Evolutionary conservation across 2,797 vertebrate species (phyloP).

Genomic region (Neosalanx taihuensis): DNA sequence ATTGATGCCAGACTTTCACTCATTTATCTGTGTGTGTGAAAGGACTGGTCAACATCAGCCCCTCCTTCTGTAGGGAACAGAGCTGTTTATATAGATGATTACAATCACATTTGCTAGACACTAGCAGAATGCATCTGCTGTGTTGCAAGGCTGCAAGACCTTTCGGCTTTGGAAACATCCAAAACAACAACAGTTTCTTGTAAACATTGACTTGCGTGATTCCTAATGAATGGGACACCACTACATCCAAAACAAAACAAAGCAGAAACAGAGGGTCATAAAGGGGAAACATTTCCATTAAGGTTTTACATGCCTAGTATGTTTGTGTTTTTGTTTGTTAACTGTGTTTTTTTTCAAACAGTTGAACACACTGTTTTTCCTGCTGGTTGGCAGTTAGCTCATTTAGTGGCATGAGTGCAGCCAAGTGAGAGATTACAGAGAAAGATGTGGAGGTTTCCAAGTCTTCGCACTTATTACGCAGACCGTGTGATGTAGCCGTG

Average conservation of each 20-base stretch:
- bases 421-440: slow-evolving; percentile 73
- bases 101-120: slow-evolving; percentile 60
- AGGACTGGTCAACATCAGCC: slow-evolving; percentile 26
- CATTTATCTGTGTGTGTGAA: slow-evolving; percentile 60
- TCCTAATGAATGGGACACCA: slow-evolving; percentile 59
- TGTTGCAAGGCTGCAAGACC: slow-evolving; percentile 25
- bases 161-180: slow-evolving; percentile 53
- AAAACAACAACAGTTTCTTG: slow-evolving; percentile 48
- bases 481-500: slow-evolving; percentile 66
- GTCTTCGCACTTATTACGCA: slow-evolving; percentile 71
- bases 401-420: slow-evolving; percentile 63
- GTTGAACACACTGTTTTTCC: slow-evolving; percentile 26
- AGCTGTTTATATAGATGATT: slow-evolving; percentile 67
- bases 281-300: slow-evolving; percentile 35
- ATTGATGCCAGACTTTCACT: slow-evolving; percentile 61
- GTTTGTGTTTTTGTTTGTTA: slow-evolving; percentile 30
- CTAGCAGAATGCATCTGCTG: slow-evolving; percentile 17
- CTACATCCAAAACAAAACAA: slow-evolving; percentile 53
- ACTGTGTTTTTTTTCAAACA: slow-evolving; percentile 3
- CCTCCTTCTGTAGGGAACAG: slow-evolving; percentile 60
- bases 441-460: slow-evolving; percentile 41
- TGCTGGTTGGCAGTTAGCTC: slow-evolving; percentile 52
- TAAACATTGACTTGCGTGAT: slow-evolving; percentile 59
- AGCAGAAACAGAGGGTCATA: slow-evolving; percentile 28
- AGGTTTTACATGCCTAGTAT: slow-evolving; percentile 39